Base-by-base conservation (phyloP, 2,113 vertebrate species). In the Vulpes ferrilata region DNA sequence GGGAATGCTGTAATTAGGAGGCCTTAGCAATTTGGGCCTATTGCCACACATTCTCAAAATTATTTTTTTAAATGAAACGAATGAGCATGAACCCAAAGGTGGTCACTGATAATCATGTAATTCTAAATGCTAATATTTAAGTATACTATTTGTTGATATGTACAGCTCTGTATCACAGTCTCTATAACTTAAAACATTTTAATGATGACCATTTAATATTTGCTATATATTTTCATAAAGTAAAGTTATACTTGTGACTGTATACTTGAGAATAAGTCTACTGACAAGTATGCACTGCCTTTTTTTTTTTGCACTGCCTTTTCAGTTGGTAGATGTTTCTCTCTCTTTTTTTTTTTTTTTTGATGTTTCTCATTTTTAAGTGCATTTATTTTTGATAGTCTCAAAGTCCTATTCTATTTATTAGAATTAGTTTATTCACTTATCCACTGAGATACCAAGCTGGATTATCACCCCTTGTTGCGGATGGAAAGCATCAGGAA, bases 61-160 rank as follows among this genome's bases (percentile, higher is more conserved):
- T 83, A 81, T 88, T 89, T 60, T 86, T 88, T 93, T 73, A 74
- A 88, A 80, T 67, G 38, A 79, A 90, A 90, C 7, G 23, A 69
- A 69, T 64, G 27, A 90, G 35, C 69, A 35, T 91, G 48, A 90
- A 43, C 30, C 43, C 25, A 83, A 1, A 53, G 19, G 48, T 82
- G 22, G 10, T 20, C 11, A 35, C 15, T 73, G 32, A 83, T 53
- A 25, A 79, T 83, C 30, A 76, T 43, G 13, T 25, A 27, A 17
- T 64, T 88, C 48, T 71, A 79, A 87, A 81, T 22, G 32, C 51
- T 95, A 64, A 9, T 86, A 48, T 76, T 86, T 90, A 67, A 85
- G 87, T 82, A 43, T 16, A 65, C 35, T 43, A 9, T 27, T 79
- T 79, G 43, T 60, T 89, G n/a, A 10, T 76, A 60, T 71, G 48